Evolutionary conservation across 92 coral and sea anemone species (phyloP), one percentile per base, ranked within the genome.

Genomic region (Desmophyllum pertusum): DNA sequence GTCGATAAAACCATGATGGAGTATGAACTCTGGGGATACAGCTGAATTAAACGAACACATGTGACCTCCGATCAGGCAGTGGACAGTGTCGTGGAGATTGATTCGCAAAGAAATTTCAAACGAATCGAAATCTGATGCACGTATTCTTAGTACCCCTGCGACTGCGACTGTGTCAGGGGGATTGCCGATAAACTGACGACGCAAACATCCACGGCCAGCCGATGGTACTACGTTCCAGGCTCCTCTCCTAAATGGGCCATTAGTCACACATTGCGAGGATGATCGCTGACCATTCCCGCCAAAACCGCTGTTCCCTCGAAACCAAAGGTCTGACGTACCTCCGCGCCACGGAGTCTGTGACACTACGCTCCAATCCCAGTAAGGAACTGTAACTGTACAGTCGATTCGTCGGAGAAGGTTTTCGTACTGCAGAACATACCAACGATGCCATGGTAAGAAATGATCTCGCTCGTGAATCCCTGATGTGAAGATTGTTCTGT

Each of bases 41-140:
- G 98, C 94, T 0, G 98, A 89, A 50, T 95, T 91, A 10, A 89
- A 55, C 13, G 90, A 63, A 40, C 98, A 93, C 98, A 95, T 95
- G 15, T 89, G 89, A 0, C 97, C 95, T 10, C 86, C 89, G 30
- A 95, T 95, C 38, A 86, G 50, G 53, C 98, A 95, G 87, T 91
- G 94, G 25, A 95, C 89, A 14, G 79, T 82, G 66, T 93, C 95
- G 53, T 95, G 98, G 21, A 95, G 89, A 35, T 76, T 76, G 2
- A 87, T 79, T 29, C 95, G 91, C n/a, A 93, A 77, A 41, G 69
- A 42, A 25, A 86, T 38, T 85, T 93, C 98, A 74, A 95, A 95
- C 29, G 84, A 79, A 17, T 73, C 38, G 39, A 89, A 90, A 14
- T 55, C 43, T 14, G 89, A 43, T 37, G 88, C 61, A 2, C 85